Base-by-base conservation (phyloP, 2,113 vertebrate genomes). In the Colossoma macropomum region DNA sequence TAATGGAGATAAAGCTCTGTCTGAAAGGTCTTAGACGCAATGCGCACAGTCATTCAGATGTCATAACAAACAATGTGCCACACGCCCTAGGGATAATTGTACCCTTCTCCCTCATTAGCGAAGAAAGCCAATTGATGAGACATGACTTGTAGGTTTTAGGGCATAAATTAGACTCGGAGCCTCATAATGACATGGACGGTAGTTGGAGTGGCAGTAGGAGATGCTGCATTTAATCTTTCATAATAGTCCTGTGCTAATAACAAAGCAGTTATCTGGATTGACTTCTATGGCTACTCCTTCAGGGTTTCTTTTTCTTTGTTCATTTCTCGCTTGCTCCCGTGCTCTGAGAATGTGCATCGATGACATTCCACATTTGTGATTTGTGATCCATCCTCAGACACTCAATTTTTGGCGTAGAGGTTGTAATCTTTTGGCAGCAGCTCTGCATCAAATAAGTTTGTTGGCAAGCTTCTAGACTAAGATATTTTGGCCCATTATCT, bases 1-100 rank as follows among this genome's bases (percentile, higher is more conserved):
- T 10, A 52, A 32, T 25, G 52, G 71, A 75, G 54, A 82, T 30
- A 30, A 75, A 79, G 32, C 80, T 69, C 28, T 68, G 48, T 69
- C n/a, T 69, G n/a, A 62, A 69, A 71, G 28, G 71, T 52, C 74
- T 79, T 48, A 1, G 25, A 79, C 34, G 34, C 50, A 45, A 69
- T 54, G 25, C 27, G 21, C 30, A 59, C 70, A 74, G n/a, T 79
- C 75, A 83, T 13, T 54, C 30, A 75, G 48, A 82, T 84, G 79
- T 71, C 74, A 84, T 68, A n/a, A 23, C 79, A 81, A 81, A 83
- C 52, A 83, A 86, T 34, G 63, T 63, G 68, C 54, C 19, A 28
- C 34, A 75, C 45, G 30, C 45, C 50, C 66, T 6, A 27, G 74
- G 83, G 70, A 63, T 76, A 21, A 83, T 76, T 79, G 28, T 23